Conservation (phyloP, 2,888 invertebrate species). For the Agapostemon virescens region DNA sequence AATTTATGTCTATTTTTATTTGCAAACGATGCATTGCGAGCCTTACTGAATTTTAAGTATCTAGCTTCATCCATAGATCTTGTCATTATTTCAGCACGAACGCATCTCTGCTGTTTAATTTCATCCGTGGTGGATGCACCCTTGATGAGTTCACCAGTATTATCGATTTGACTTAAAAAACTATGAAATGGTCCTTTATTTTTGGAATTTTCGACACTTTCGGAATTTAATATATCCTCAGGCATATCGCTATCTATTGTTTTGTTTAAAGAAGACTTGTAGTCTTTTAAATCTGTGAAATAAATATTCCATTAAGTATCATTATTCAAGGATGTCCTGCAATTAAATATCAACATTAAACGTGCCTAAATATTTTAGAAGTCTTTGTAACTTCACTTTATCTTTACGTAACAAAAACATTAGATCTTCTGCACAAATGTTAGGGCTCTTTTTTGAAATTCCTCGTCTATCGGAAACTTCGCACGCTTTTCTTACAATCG, state of each 20-base stretch:
- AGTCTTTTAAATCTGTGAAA: slow-evolving; percentile 72
- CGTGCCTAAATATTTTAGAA: slow-evolving; percentile 86
- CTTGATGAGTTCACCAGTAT: slow-evolving; percentile 76
- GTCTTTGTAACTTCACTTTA: slow-evolving; percentile 87
- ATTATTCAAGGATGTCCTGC: background rate
- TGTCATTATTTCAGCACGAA: slow-evolving; percentile 82
- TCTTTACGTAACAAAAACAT: slow-evolving; percentile 92
- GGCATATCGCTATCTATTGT: slow-evolving; percentile 73
- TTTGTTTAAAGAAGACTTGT: slow-evolving; percentile 82
- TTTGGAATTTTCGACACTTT: slow-evolving; percentile 64
- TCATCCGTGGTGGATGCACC: slow-evolving; percentile 83
- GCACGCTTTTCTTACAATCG: slow-evolving; percentile 88
- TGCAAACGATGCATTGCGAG: slow-evolving; percentile 88
- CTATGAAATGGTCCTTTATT: slow-evolving; percentile 62
- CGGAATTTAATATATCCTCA: slow-evolving; percentile 82
- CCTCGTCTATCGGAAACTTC: slow-evolving; percentile 85
- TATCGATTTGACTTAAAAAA: slow-evolving; percentile 77
- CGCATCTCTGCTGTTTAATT: slow-evolving; percentile 83
- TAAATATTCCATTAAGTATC: background rate
- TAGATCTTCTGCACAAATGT: slow-evolving; percentile 86
- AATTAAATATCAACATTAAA: background rate
- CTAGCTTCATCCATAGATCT: slow-evolving; percentile 81
- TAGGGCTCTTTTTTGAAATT: slow-evolving; percentile 70
- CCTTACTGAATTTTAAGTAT: slow-evolving; percentile 90
- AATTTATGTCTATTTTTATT: slow-evolving; percentile 81